phyloP scores from a whole-genome alignment of 1,140 invertebrate species.

The Trichogramma pretiosum region DNA sequence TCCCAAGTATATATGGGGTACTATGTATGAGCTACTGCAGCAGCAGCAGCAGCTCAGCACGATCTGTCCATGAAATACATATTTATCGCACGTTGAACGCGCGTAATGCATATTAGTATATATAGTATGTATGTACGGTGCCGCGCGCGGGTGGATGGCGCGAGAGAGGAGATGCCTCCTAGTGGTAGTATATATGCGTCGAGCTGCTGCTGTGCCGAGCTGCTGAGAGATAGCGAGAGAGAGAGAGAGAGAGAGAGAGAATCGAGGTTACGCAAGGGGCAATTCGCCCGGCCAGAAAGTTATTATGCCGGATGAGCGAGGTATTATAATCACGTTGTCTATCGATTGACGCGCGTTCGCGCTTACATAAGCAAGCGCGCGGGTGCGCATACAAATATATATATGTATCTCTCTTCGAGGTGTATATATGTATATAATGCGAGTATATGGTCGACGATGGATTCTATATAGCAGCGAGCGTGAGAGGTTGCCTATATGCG shows the following conservation, averaged over 20 bases:
- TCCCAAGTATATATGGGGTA: no score
- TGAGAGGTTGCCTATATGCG: no score
- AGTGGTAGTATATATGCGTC: background rate
- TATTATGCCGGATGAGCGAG: conserved; percentile 24
- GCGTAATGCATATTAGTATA: no score
- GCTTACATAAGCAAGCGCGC: no score
- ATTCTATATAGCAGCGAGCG: no score
- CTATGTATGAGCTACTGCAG: no score
- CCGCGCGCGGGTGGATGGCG: background rate
- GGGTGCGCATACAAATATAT: no score
- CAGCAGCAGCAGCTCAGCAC: no score
- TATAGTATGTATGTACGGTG: background rate
- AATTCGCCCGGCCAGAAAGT: conserved; percentile 1
- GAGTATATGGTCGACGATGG: background rate
- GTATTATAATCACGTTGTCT: conserved; percentile 34
- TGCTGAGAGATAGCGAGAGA: no score
- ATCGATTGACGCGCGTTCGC: conserved; percentile 33
- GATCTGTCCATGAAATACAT: no score
- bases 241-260: no score
- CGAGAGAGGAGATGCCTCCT: background rate
- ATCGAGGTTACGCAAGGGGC: conserved; percentile 4
- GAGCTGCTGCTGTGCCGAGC: background rate
- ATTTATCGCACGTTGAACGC: no score
- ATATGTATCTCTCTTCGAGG: background rate
- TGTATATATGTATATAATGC: background rate